Conservation (phyloP, 2,888 invertebrate species). For the Argyresthia albistria region DNA sequence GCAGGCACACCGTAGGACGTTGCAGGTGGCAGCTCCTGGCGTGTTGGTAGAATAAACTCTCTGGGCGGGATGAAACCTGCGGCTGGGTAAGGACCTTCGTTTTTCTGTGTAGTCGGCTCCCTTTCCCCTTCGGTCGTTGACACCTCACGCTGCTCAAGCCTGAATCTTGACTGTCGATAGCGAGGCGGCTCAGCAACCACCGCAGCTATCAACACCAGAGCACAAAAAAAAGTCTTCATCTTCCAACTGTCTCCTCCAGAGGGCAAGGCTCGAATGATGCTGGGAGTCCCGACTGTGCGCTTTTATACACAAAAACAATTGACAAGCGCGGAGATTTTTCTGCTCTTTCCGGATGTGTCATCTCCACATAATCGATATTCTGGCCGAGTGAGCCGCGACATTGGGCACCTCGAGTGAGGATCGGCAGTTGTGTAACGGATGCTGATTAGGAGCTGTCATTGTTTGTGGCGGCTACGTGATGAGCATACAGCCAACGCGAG, state of each 20-base stretch:
- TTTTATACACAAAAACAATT: slow-evolving; percentile 38
- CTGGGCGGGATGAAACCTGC: slow-evolving; percentile 46
- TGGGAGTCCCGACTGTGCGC: slow-evolving; percentile 22
- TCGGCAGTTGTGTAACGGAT: slow-evolving; percentile 51
- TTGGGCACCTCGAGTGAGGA: slow-evolving; percentile 57
- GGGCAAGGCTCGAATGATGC: slow-evolving; percentile 53
- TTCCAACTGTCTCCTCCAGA: slow-evolving; percentile 32
- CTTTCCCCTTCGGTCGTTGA: slow-evolving; percentile 13
- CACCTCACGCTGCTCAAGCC: background rate
- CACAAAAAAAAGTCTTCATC: slow-evolving; percentile 48
- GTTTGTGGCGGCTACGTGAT: slow-evolving; percentile 46
- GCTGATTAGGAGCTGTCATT: slow-evolving; percentile 63
- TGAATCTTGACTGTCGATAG: slow-evolving; percentile 33
- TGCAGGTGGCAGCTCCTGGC: slow-evolving; percentile 38
- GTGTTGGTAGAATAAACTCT: slow-evolving; percentile 47
- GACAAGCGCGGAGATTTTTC: slow-evolving; percentile 22
- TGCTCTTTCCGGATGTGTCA: slow-evolving; percentile 57
- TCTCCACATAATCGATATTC: slow-evolving; percentile 56
- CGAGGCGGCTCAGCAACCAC: slow-evolving; percentile 48
- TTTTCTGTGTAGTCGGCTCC: slow-evolving; percentile 22
- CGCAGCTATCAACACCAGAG: slow-evolving; percentile 37
- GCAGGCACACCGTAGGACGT: slow-evolving; percentile 52
- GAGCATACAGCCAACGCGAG: slow-evolving; percentile 20
- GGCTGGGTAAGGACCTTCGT: slow-evolving; percentile 44
- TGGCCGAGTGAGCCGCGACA: slow-evolving; percentile 46